phyloP scores from a whole-genome alignment of 1,140 invertebrate species.

The Drosophila kurseongensis region DNA sequence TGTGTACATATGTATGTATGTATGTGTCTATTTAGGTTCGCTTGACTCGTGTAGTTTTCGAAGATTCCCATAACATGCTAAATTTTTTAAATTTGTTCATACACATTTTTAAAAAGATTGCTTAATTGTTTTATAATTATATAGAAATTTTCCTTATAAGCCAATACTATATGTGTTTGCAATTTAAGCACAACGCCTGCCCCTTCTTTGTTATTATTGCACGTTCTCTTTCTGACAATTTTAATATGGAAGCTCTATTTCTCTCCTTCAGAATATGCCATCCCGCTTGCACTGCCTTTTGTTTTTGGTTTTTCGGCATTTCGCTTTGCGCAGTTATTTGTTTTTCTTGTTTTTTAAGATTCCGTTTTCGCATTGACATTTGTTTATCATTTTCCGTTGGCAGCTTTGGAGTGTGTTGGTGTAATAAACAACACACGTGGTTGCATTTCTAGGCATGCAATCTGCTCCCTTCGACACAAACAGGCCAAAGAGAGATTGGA shows the following conservation, averaged over 20 bases:
- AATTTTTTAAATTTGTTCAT: too few relatives aligned
- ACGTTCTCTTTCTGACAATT: constrained; percentile 25
- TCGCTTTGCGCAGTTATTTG: constrained; percentile 75
- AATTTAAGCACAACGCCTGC: constrained; percentile 11
- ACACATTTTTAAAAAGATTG: too few relatives aligned
- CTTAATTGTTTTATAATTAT: too few relatives aligned
- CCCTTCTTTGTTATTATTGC: constrained; percentile 14
- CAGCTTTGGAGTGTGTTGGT: constrained; percentile 28
- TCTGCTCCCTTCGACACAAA: constrained; percentile 18
- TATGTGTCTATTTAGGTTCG: too few relatives aligned
- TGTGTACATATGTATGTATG: too few relatives aligned
- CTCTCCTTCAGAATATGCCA: neutral
- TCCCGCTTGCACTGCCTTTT: constrained; percentile 21
- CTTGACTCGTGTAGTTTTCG: too few relatives aligned
- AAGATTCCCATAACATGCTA: too few relatives aligned
- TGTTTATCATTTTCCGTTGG: constrained; percentile 51
- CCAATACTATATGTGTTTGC: too few relatives aligned
- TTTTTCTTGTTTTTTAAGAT: constrained; percentile 81
- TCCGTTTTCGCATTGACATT: constrained; percentile 76
- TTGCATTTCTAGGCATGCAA: constrained; percentile 62
- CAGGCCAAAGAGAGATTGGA: constrained; percentile 1
- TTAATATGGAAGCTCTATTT: constrained; percentile 3
- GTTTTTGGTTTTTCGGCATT: constrained; percentile 71
- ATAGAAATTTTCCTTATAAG: too few relatives aligned
- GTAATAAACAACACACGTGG: constrained; percentile 80